phyloP scores from a whole-genome alignment of 2,797 vertebrate genomes.

The Gymnothorax javanicus region DNA sequence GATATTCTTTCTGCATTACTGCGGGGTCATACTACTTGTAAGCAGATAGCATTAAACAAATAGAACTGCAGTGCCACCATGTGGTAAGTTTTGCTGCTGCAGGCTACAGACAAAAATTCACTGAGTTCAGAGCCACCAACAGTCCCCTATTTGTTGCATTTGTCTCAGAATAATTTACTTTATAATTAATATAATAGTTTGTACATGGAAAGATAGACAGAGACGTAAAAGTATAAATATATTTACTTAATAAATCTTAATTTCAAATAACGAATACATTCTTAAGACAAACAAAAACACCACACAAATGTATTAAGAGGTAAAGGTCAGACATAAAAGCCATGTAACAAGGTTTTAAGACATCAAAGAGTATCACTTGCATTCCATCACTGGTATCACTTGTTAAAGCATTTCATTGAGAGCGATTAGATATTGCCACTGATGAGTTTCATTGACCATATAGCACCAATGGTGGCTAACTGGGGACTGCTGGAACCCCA shows the following conservation, averaged over 20 bases:
- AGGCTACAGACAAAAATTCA: not conserved
- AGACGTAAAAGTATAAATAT: conserved; percentile 6
- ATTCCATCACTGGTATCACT: not conserved
- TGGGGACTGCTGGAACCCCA: not conserved
- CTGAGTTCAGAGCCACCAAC: not conserved
- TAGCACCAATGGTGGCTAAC: not conserved
- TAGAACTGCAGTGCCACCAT: not conserved
- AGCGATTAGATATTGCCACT: not conserved
- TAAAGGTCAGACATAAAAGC: conserved; percentile 1
- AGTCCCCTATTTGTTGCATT: not conserved
- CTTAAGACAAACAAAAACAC: not conserved
- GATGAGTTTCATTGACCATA: not conserved
- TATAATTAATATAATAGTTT: not conserved
- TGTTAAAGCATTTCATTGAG: not conserved
- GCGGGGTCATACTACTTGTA: not conserved
- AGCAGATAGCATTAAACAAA: not conserved
- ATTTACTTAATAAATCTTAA: conserved; percentile 16
- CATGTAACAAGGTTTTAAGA: not conserved
- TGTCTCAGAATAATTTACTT: not conserved
- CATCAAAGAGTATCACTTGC: not conserved
- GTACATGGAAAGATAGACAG: not conserved
- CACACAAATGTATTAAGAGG: not conserved
- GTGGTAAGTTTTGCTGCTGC: not conserved
- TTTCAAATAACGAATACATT: not conserved
- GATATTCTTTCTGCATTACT: conserved; percentile 14